Evolutionary conservation across 2,797 vertebrate species (phyloP), one percentile per base, ranked within the genome.

Genomic region (Avahi laniger): DNA sequence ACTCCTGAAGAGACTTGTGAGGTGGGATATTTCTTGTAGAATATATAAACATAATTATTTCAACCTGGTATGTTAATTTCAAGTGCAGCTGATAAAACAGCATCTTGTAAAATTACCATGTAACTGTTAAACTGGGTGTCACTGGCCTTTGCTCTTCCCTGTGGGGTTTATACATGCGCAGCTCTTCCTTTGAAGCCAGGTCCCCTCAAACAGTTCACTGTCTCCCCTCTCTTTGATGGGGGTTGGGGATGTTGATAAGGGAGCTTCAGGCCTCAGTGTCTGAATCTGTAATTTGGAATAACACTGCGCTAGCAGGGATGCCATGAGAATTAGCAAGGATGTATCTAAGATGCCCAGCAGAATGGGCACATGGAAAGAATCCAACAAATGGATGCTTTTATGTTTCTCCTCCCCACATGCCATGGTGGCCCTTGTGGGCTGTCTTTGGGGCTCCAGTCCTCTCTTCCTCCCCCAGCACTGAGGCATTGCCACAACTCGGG

Each of bases 21-120:
- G 63, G 43, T 5, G 69, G 38, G 78, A 7, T 80, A 22, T 61
- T 97, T 92, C 73, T 73, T 83, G 14, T 15, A 67, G 92, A 96
- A 94, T 92, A 57, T 26, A 46, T 88, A 93, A 96, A 96, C 73
- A 72, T 85, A n/a, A 80, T 61, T 78, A 69, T 93, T 95, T 81
- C 88, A 97, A 80, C 35, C 38, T 88, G 59, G 84, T 43, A 7
- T 89, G 69, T 93, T 95, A 69, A 91, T 94, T 85, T 88, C 61
- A 79, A 69, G 69, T 41, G 8, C 9, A 59, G 48, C 14, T 65
- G n/a, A n/a, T 65, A 65, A 83, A 93, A 86, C 28, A 82, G 30
- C 3, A 0, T 65, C 70, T 93, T 84, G 52, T 48, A 75, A 89
- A 87, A 67, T 65, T 4, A 3, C 79, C 48, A 4, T 13, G 59